Base-by-base conservation (phyloP, 2,888 invertebrate species). In the Drosophila quinaria region DNA sequence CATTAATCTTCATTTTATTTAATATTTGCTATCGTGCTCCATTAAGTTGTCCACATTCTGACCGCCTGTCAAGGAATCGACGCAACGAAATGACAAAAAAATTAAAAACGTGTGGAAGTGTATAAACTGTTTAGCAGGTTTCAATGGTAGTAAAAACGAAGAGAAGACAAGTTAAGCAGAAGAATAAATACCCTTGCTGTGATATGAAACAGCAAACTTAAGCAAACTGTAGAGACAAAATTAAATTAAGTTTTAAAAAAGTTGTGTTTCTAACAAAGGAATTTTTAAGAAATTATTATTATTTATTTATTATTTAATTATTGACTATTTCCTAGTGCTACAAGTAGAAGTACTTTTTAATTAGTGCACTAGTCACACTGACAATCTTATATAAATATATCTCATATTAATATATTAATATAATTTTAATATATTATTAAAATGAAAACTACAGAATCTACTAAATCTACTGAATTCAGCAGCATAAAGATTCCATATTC, bases 1-100 rank as follows among this genome's bases (percentile, higher is more conserved):
- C 78, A 78, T 76, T 63, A 74, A 76, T 76, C 76, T 59, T 74
- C 22, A 78, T 78, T 78, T 65, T 44, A 15, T 47, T 51, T 42
- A 19, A 37, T 42, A 39, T 46, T 41, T 52, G n/a, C n/a, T n/a
- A n/a, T 33, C 19, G 31, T 22, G 64, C 44, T 50, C 29, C 51
- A 65, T 54, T 46, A 42, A 64, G 15, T 46, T 39, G 55, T 54
- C 31, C 13, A 47, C 25, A 37, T 35, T 39, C 42, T 62, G 25
- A 44, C 4, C 25, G 41, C 35, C 51, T 50, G 49, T 47, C 31
- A 52, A 63, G 31, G 19, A 46, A 60, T 22, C n/a, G 15, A 17
- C 11, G 25, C 35, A 58, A 29, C 42, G 25, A 35, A 39, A 41
- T 56, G 54, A 55, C 62, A 54, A 47, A 41, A 55, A 55, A 49